These are phyloP conservation scores for Cydia amplana DNA, from an alignment of 1,140 invertebrate genomes.

Conservation along the genomic window DNA sequence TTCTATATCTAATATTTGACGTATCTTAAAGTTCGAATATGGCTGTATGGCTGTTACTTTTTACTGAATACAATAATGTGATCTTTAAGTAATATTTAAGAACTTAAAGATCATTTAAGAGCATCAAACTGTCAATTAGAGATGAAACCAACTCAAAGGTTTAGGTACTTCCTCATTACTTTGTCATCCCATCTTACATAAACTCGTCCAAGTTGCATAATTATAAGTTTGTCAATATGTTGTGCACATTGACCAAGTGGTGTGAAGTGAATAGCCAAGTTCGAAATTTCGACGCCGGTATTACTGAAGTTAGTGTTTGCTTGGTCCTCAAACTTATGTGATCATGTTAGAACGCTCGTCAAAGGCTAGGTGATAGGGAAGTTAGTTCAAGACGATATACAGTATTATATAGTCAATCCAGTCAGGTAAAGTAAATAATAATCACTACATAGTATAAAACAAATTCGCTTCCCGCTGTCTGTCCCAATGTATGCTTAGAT, in stretches of 20 bases:
- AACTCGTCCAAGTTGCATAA: not conserved
- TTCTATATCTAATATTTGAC: too few species aligned
- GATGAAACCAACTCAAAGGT: too few species aligned
- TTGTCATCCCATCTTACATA: not conserved
- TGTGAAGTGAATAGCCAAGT: slow-evolving; percentile 7
- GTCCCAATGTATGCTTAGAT: too few species aligned
- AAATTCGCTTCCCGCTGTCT: too few species aligned
- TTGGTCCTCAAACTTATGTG: not conserved
- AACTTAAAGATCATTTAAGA: too few species aligned
- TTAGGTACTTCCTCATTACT: not conserved
- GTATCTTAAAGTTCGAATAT: too few species aligned
- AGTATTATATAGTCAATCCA: not conserved
- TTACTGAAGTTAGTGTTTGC: not conserved
- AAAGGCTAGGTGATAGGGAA: not conserved
- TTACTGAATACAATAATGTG: too few species aligned
- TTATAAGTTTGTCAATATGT: not conserved
- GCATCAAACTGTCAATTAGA: too few species aligned
- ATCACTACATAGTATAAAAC: too few species aligned
- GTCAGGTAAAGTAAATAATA: too few species aligned
- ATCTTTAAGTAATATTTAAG: too few species aligned
- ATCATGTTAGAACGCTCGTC: not conserved
- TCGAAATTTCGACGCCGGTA: not conserved
- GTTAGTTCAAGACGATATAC: not conserved
- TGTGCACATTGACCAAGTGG: not conserved
- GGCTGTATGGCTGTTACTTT: too few species aligned